Percentiles rank a stretch among this genome's conserved stretches.
phyloP scores from a whole-genome alignment of 2,797 vertebrate genomes.

The Centroberyx gerrardi region DNA sequence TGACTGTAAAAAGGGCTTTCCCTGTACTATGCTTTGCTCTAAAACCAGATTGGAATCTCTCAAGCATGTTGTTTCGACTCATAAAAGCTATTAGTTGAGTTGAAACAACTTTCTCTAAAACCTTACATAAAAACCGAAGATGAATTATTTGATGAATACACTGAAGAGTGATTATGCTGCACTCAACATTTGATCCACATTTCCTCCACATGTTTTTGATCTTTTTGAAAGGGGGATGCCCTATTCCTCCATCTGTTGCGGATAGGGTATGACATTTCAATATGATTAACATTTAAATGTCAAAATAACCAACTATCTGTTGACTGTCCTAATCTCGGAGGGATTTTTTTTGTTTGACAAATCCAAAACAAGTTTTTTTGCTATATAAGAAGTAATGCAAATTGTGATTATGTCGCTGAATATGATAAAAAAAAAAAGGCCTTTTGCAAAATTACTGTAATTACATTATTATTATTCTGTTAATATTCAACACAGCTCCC shows the following conservation, averaged over 20 bases:
- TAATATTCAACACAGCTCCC: slow-evolving; percentile 11
- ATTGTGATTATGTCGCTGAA: slow-evolving; percentile 10
- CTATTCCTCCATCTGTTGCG: slow-evolving; percentile 76
- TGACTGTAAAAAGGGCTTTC: too few species aligned
- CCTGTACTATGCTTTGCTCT: too few species aligned
- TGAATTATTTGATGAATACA: slow-evolving; percentile 32
- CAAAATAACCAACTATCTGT: slow-evolving; percentile 80
- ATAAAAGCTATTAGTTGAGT: too few species aligned
- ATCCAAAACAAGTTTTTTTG: slow-evolving; percentile 59
- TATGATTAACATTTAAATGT: slow-evolving; percentile 86
- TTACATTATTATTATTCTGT: background rate
- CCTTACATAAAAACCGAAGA: too few species aligned
- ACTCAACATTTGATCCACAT: slow-evolving; percentile 59
- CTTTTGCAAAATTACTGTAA: slow-evolving; percentile 1
- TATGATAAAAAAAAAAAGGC: background rate
- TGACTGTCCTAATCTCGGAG: slow-evolving; percentile 63
- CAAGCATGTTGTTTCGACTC: too few species aligned
- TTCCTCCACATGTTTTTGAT: slow-evolving; percentile 79
- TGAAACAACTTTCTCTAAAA: too few species aligned
- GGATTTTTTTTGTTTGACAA: slow-evolving; percentile 63
- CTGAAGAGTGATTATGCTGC: slow-evolving; percentile 19
- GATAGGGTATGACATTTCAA: slow-evolving; percentile 85
- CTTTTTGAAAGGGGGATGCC: slow-evolving; percentile 79
- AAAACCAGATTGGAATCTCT: too few species aligned
- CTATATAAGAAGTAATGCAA: slow-evolving; percentile 13